phyloP scores from a whole-genome alignment of 2,888 invertebrate genomes.

The Hydriomena furcata region DNA sequence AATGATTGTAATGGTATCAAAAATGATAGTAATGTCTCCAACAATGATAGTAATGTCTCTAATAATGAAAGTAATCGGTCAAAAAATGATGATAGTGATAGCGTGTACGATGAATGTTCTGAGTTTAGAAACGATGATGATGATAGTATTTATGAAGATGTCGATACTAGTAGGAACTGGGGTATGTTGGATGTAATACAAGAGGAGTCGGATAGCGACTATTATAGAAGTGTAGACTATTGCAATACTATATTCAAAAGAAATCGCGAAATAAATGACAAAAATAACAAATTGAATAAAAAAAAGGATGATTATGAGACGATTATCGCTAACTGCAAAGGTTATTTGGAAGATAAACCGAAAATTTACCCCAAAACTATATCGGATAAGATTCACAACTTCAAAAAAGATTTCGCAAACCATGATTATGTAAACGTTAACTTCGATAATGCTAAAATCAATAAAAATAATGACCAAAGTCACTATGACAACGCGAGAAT shows the following conservation, averaged over 20 bases:
- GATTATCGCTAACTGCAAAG: constrained; percentile 36
- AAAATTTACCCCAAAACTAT: constrained; percentile 64
- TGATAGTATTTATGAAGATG: constrained; percentile 69
- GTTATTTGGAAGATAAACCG: constrained; percentile 47
- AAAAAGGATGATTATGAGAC: constrained; percentile 34
- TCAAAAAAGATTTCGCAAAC: constrained; percentile 72
- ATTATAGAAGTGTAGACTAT: constrained; percentile 74
- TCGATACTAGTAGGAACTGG: constrained; percentile 63
- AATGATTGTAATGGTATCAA: constrained; percentile 15
- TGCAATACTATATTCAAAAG: constrained; percentile 52
- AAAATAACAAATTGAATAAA: constrained; percentile 18
- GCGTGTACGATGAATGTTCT: constrained; percentile 31
- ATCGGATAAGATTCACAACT: constrained; percentile 68
- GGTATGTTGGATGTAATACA: constrained; percentile 69
- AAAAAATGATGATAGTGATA: constrained; percentile 35
- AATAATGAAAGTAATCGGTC: constrained; percentile 13
- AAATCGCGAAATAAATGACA: constrained; percentile 19
- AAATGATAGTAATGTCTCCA: neutral
- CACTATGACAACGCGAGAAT: constrained; percentile 23
- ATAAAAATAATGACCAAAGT: constrained; percentile 15
- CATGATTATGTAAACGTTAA: constrained; percentile 71
- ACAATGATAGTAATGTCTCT: neutral
- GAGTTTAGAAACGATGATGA: constrained; percentile 54
- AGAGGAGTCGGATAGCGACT: constrained; percentile 78
- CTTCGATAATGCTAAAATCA: constrained; percentile 37